Base-by-base conservation (phyloP, 2,797 vertebrate genomes). In the Jordanella pulchra region DNA sequence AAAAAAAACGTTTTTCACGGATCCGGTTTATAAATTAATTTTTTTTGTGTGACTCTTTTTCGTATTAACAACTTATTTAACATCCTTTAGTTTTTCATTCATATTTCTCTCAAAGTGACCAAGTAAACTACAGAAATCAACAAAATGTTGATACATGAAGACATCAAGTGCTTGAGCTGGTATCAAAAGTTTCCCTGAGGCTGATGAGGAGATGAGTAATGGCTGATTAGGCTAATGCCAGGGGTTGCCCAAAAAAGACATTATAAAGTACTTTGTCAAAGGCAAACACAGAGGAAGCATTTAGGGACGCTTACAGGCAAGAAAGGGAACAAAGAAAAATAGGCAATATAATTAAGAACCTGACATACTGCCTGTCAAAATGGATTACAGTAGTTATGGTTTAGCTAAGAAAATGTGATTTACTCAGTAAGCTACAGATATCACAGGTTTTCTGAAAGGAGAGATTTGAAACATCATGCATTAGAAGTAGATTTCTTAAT, bases 221-320 rank as follows among this genome's bases (percentile, higher is more conserved):
- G 28, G 30, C 58, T 73, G 35, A 50, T 50, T 66, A 28, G 58
- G n/a, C 30, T 51, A 54, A 45, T 70, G 81, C 58, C 72, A 32
- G 61, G 17, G 61, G 61, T 56, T 28, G 67, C 45, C 35, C 18
- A 10, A 53, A 63, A 73, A 75, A 54, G 5, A 25, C 44, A 69
- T 73, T 58, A 69, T 50, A 44, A 50, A 30, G 45, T 44, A 51
- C 50, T 83, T 55, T 45, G 23, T 64, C 67, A 25, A 9, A 69
- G 48, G 56, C 63, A 13, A 54, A 51, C 45, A 42, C 28, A 12
- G 35, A 58, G 47, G 55, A 60, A 50, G 39, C 45, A 12, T 45
- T 53, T 39, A 28, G 4, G 28, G 28, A 13, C 3, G 11, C 44
- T 42, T 48, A 47, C 3, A 47, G 7, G 25, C 25, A 42, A 28